Evolutionary conservation across 2,113 vertebrate species (phyloP).

Genomic region (Bos indicus): DNA sequence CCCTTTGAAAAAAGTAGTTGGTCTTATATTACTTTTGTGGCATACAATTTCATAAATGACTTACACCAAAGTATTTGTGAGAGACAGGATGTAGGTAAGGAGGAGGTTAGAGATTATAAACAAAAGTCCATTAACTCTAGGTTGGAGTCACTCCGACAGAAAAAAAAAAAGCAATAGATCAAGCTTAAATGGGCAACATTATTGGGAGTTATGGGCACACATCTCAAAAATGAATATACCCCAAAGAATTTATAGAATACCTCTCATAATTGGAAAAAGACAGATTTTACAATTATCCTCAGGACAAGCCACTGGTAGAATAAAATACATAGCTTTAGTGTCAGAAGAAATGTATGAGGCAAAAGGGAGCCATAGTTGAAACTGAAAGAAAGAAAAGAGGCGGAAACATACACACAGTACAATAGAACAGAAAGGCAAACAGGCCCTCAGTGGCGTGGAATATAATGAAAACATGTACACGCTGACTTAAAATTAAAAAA

Average conservation of each 20-base stretch:
- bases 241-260: conserved; percentile 66
- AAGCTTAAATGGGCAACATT: conserved; percentile 55
- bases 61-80: background rate
- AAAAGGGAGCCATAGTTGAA: background rate
- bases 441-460: fast-evolving
- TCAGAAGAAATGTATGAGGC: conserved; percentile 43
- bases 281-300: conserved; percentile 68
- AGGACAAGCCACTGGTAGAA: conserved; percentile 43
- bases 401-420: background rate
- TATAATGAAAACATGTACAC: background rate
- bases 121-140: background rate
- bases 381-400: background rate
- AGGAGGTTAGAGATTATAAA: conserved; percentile 4
- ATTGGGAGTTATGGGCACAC: conserved; percentile 44
- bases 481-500: background rate
- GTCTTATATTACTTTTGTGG: background rate
- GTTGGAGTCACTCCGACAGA: conserved; percentile 6
- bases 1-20: background rate
- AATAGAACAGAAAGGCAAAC: background rate
- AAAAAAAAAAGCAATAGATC: conserved; percentile 31
- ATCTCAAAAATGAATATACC: conserved; percentile 41
- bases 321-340: conserved; percentile 54
- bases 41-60: conserved; percentile 22
- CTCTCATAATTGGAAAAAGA: conserved; percentile 74
- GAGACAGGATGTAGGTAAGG: background rate